phyloP scores from a whole-genome alignment of 2,797 vertebrate species.

The Emydoidea blandingii region DNA sequence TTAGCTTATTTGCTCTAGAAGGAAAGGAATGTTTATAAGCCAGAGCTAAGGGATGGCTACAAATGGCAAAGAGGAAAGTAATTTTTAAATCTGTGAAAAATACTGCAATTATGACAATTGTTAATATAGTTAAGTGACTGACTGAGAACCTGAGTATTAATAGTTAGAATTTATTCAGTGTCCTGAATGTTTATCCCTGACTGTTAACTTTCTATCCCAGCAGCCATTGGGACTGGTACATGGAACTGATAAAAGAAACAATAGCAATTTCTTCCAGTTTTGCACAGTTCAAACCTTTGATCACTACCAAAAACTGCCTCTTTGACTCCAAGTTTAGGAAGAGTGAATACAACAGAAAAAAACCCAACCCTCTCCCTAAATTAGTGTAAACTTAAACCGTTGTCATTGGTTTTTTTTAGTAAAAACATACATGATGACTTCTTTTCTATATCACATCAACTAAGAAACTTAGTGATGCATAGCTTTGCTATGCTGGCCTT shows the following conservation, averaged over 20 bases:
- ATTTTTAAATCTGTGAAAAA: background rate
- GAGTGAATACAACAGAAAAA: slow-evolving; percentile 18
- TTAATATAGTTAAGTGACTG: background rate
- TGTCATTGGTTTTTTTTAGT: background rate
- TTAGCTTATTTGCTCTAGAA: background rate
- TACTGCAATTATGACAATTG: background rate
- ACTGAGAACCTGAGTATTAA: background rate
- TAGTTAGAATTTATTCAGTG: slow-evolving; percentile 8
- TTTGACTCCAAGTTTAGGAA: background rate
- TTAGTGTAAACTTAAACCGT: background rate
- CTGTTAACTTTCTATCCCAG: background rate
- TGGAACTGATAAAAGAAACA: background rate
- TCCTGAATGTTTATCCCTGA: background rate
- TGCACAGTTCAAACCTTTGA: background rate
- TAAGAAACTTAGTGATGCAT: background rate
- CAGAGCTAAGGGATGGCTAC: background rate
- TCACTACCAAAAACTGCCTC: background rate
- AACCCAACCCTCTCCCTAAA: background rate
- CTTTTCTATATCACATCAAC: background rate
- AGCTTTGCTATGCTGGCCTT: background rate
- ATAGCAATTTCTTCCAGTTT: background rate
- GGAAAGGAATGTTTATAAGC: background rate
- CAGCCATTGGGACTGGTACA: slow-evolving; percentile 20
- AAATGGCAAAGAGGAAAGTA: background rate
- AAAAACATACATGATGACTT: background rate